Conservation (phyloP, 2,888 invertebrate genomes). For the Polydrusus pterygomalis region DNA sequence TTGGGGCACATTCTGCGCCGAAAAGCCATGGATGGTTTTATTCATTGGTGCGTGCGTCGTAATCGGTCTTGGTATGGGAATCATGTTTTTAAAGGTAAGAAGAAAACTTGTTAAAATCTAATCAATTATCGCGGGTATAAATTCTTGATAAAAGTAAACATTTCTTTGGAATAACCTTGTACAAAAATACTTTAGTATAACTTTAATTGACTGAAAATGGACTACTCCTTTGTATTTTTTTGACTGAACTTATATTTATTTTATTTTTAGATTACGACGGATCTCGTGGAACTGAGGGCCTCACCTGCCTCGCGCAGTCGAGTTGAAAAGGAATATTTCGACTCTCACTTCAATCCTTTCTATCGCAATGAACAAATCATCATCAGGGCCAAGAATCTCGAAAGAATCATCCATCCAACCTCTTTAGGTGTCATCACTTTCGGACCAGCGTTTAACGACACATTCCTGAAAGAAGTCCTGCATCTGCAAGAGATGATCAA, state of each 20-base stretch:
- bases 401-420: conserved; percentile 80
- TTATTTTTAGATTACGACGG: conserved; percentile 74
- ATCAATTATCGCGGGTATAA: too few relatives aligned
- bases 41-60: conserved; percentile 82
- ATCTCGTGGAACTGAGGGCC: conserved; percentile 98
- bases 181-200: too few relatives aligned
- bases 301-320: conserved; percentile 90
- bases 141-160: too few relatives aligned
- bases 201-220: too few relatives aligned
- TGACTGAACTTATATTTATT: too few relatives aligned
- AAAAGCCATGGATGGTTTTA: conserved; percentile 85
- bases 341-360: conserved; percentile 94
- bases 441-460: conserved; percentile 90
- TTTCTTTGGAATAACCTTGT: too few relatives aligned
- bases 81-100: conserved; percentile 68
- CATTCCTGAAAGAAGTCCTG: conserved; percentile 84
- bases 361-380: conserved; percentile 92
- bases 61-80: conserved; percentile 76
- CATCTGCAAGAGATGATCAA: conserved; percentile 84
- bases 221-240: too few relatives aligned
- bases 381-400: conserved; percentile 82
- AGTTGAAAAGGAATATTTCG: conserved; percentile 92
- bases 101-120: too few relatives aligned
- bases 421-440: conserved; percentile 79
- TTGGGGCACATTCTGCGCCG: conserved; percentile 90